Conservation (phyloP, 2,888 invertebrate species). For the Loripinus fragilis region DNA sequence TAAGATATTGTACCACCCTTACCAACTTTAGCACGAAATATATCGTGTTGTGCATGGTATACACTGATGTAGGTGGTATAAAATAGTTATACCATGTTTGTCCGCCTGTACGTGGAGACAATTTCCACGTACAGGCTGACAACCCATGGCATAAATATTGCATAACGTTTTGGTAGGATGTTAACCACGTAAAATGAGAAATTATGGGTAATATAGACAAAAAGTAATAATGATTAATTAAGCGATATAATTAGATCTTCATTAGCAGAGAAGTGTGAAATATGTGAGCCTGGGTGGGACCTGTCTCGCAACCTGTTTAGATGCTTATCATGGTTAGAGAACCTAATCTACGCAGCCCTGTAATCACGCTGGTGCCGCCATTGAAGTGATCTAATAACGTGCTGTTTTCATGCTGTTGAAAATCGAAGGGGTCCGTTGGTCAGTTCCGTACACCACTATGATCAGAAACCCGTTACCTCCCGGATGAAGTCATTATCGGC, state of each 20-base stretch:
- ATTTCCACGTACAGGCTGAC: too few species aligned
- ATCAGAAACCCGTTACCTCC: conserved; percentile 32
- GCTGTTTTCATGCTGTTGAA: conserved; percentile 41
- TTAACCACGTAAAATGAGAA: too few species aligned
- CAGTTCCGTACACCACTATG: conserved; percentile 40
- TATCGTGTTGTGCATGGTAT: too few species aligned
- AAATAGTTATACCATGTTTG: too few species aligned
- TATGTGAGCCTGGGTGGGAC: conserved; percentile 19
- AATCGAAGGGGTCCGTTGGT: conserved; percentile 26
- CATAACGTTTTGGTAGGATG: too few species aligned
- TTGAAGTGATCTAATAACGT: neutral
- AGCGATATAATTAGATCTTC: neutral
- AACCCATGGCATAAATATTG: too few species aligned
- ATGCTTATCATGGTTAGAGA: conserved; percentile 25
- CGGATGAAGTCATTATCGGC: conserved; percentile 54
- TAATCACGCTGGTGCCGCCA: conserved; percentile 1
- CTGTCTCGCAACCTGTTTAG: conserved; percentile 52
- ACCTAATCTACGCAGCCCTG: neutral
- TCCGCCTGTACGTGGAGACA: too few species aligned
- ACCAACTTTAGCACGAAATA: too few species aligned
- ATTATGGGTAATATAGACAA: too few species aligned
- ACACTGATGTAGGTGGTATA: too few species aligned
- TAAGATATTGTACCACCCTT: too few species aligned
- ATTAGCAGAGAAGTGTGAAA: neutral
- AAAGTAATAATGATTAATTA: neutral